Evolutionary conservation across 2,113 vertebrate species (phyloP), one percentile per base, ranked within the genome.

Genomic region (human (Homo sapiens)): DNA sequence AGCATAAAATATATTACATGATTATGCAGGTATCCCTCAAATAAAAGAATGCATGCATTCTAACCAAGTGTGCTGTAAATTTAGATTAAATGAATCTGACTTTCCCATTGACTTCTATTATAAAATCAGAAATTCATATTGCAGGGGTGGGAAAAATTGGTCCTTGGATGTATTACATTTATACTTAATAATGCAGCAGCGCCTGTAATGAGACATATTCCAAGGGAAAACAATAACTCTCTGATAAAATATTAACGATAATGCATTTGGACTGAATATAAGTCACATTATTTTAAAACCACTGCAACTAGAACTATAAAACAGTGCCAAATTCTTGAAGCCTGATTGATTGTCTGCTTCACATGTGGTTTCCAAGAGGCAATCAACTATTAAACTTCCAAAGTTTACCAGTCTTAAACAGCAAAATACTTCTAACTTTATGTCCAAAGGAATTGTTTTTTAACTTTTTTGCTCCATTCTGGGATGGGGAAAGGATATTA

Each of bases 181-280:
- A 61, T 96, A 83, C 78, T 97, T 90, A 95, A 97, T 98, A 97
- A 97, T 91, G 89, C 50, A 97, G 80, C 64, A 95, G 80, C 2
- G 61, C 78, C 84, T 94, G 10, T 97, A 94, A 97, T 94, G 93
- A 94, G 81, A 89, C 55, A 95, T 92, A 95, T 93, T 97, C 82
- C 97, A 94, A 96, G 89, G 92, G 78, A 97, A 98, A 98, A 97
- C 95, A 98, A 85, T 97, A 98, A 97, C 73, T 93, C 93, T 94
- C 81, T 97, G 89, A 97, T 97, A 97, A 98, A 98, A 97, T 97
- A 97, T 96, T 97, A 97, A 98, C 86, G 97, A 57, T 81, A 96
- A 93, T 89, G 89, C 89, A 94, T 93, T 98, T 68, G 57, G 81
- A 93, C 66, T 95, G 95, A 95, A 78, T 91, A 91, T 90, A 88